A percentile compares a stretch with the other conserved stretches of the same genome.
Evolutionary conservation across 2,113 vertebrate genomes (phyloP).

Genomic region (Pseudonaja textilis): DNA sequence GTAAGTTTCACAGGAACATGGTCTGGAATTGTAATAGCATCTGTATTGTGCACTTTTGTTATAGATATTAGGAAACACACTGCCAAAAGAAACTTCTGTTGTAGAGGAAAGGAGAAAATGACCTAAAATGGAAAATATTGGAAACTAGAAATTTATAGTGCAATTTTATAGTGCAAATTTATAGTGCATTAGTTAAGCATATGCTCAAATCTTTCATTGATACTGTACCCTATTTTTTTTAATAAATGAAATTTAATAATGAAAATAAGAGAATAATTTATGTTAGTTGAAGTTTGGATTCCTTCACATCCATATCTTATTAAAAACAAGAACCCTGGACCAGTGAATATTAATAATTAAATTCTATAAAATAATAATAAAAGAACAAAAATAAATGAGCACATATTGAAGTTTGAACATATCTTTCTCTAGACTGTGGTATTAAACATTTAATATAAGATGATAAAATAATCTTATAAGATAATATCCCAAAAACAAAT

Average conservation of each 20-base stretch:
- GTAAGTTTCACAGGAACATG: neutral
- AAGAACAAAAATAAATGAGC: neutral
- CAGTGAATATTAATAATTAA: neutral
- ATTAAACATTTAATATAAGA: neutral
- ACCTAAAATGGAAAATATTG: neutral
- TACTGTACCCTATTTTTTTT: neutral
- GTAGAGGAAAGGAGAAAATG: neutral
- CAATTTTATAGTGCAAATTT: too few species aligned
- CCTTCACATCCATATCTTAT: neutral
- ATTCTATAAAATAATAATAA: neutral
- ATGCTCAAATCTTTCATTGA: neutral
- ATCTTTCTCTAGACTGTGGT: neutral
- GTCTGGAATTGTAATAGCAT: neutral
- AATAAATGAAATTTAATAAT: neutral
- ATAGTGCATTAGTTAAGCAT: neutral
- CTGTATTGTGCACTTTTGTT: neutral
- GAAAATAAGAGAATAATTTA: neutral
- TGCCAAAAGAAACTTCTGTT: neutral
- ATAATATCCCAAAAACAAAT: neutral
- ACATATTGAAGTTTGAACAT: neutral
- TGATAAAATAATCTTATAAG: neutral
- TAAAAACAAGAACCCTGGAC: neutral
- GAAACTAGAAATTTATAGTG: neutral
- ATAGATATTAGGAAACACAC: neutral
- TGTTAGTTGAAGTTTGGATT: neutral